phyloP scores from a whole-genome alignment of 2,888 invertebrate species.

The Octonoba sinensis region DNA sequence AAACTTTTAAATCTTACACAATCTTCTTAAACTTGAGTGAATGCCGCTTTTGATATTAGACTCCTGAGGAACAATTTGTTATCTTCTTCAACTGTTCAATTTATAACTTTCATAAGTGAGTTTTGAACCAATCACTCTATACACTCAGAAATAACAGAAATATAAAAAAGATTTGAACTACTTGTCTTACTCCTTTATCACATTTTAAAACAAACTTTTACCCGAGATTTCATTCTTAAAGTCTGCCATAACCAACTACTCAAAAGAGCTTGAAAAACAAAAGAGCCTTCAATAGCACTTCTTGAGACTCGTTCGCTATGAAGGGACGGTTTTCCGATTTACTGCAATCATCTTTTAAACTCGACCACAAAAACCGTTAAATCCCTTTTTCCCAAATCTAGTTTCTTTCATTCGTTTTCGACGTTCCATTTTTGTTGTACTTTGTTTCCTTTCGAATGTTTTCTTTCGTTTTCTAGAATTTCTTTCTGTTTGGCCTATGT shows the following conservation, averaged over 20 bases:
- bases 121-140: no score
- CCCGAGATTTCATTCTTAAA: no score
- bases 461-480: slow-evolving; percentile 9
- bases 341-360: slow-evolving; percentile 59
- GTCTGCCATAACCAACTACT: background rate
- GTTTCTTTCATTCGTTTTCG: slow-evolving; percentile 43
- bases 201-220: no score
- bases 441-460: slow-evolving; percentile 32
- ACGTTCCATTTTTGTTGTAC: slow-evolving; percentile 17
- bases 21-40: no score
- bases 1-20: no score
- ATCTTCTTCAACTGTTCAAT: no score
- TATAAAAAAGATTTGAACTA: no score
- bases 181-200: no score
- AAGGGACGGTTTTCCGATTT: slow-evolving; percentile 44
- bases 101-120: no score
- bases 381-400: slow-evolving; percentile 58
- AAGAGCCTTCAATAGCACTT: slow-evolving; percentile 17
- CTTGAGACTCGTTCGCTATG: slow-evolving; percentile 5
- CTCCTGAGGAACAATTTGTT: no score
- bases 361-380: slow-evolving; percentile 59
- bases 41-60: no score
- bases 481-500: slow-evolving; percentile 43
- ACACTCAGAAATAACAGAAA: no score
- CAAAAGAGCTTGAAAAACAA: slow-evolving; percentile 2